phyloP scores from a whole-genome alignment of 2,113 vertebrate species.

The Onychostoma macrolepis region DNA sequence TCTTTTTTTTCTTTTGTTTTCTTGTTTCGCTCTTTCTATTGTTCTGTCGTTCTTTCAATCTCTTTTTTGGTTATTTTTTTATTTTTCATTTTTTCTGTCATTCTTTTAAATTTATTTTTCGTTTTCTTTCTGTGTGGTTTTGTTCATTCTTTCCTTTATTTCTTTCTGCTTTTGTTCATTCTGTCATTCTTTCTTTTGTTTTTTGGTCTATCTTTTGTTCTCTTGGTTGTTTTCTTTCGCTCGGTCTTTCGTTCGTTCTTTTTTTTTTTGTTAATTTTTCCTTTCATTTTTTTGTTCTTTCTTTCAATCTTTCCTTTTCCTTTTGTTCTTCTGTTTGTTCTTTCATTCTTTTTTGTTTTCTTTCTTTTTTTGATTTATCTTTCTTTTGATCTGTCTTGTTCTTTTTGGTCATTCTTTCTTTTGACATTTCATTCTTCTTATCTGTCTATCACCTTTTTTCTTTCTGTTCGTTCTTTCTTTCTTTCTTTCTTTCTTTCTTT shows the following conservation, averaged over 20 bases:
- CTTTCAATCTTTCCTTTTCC: neutral
- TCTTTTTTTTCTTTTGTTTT: neutral
- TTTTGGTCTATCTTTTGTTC: neutral
- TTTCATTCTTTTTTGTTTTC: neutral
- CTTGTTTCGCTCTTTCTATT: neutral
- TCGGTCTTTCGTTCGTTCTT: neutral
- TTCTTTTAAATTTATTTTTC: neutral
- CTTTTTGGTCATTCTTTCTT: neutral
- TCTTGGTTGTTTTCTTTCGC: too few relatives aligned
- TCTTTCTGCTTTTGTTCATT: too few relatives aligned
- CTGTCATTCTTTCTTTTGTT: neutral
- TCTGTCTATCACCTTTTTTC: neutral
- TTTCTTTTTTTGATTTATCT: neutral
- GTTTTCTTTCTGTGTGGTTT: too few relatives aligned
- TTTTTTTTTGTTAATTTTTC: neutral
- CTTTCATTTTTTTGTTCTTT: neutral
- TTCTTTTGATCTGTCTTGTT: neutral
- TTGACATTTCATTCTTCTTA: neutral
- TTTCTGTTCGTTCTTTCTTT: neutral
- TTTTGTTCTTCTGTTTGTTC: neutral
- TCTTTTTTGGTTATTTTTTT: neutral
- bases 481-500: neutral
- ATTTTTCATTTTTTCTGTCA: neutral
- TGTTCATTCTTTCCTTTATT: too few relatives aligned
- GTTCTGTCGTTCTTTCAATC: neutral